A percentile compares a stretch with the other conserved stretches of the same genome.
phyloP scores from a whole-genome alignment of 2,888 invertebrate species.

The Kryphioiulus occultus region DNA sequence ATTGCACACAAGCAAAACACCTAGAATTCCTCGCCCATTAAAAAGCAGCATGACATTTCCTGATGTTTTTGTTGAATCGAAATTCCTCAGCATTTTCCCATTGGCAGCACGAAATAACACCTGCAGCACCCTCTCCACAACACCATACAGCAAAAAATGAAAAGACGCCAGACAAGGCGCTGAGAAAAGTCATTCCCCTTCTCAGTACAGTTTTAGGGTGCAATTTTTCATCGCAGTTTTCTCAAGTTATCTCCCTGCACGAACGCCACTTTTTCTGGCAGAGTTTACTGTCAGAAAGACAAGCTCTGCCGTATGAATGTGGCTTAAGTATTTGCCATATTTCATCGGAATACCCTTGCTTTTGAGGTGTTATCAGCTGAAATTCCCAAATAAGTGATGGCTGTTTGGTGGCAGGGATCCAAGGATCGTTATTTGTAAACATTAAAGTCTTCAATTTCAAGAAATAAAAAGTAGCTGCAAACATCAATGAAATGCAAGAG shows the following conservation, averaged over 20 bases:
- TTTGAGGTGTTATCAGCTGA: neutral
- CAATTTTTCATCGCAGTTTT: neutral
- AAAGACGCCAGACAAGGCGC: neutral
- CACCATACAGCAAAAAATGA: neutral
- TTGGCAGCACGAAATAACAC: neutral
- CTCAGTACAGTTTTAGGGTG: neutral
- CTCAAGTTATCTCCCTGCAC: neutral
- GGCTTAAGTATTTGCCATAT: neutral
- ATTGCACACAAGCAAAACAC: neutral
- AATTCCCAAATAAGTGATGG: neutral
- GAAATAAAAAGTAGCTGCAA: neutral
- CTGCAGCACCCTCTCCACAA: constrained; percentile 14
- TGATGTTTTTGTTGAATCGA: neutral
- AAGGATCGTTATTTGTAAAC: neutral
- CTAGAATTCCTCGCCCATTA: neutral
- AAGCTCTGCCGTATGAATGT: neutral
- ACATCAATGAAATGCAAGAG: neutral
- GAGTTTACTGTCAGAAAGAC: neutral
- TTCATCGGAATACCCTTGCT: neutral
- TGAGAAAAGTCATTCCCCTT: neutral
- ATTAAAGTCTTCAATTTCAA: neutral
- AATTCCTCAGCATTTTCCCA: neutral
- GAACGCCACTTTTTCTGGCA: neutral
- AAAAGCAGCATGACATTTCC: neutral
- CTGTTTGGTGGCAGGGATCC: neutral